These are phyloP conservation scores for Alsophila aescularia DNA, from an alignment of 2,888 invertebrate species.

Conservation along the genomic window DNA sequence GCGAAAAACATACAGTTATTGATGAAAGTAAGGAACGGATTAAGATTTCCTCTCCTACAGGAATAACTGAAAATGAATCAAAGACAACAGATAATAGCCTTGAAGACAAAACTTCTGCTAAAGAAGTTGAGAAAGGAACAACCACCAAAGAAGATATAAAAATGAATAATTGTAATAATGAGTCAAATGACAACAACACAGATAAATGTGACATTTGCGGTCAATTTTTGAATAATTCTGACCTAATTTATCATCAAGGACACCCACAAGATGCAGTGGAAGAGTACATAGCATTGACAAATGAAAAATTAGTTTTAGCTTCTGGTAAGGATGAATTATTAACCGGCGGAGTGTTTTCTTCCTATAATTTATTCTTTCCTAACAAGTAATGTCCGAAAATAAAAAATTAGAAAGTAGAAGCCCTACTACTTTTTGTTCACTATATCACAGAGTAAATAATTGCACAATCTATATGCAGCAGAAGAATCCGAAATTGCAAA, in stretches of 20 bases:
- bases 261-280: slow-evolving; percentile 91
- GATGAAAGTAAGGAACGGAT: neutral
- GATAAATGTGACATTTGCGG: slow-evolving; percentile 76
- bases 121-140: neutral
- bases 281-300: slow-evolving; percentile 89
- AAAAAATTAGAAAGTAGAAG: no score
- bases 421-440: no score
- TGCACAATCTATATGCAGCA: no score
- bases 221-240: slow-evolving; percentile 77
- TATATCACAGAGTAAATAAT: no score
- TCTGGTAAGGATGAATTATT: slow-evolving; percentile 87
- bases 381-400: no score
- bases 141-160: slow-evolving; percentile 9
- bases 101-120: neutral
- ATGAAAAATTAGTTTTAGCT: slow-evolving; percentile 89
- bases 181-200: slow-evolving; percentile 37
- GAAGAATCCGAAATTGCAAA: no score
- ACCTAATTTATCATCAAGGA: slow-evolving; percentile 87
- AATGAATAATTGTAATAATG: neutral
- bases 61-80: neutral
- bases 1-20: neutral
- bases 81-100: neutral
- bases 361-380: no score
- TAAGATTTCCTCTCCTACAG: neutral
- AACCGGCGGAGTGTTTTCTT: no score